Percentiles rank a stretch among this genome's conserved stretches.
Conservation (phyloP, 37 sponge, comb jelly and placozoan species). For the Hexactinellida sp. region DNA sequence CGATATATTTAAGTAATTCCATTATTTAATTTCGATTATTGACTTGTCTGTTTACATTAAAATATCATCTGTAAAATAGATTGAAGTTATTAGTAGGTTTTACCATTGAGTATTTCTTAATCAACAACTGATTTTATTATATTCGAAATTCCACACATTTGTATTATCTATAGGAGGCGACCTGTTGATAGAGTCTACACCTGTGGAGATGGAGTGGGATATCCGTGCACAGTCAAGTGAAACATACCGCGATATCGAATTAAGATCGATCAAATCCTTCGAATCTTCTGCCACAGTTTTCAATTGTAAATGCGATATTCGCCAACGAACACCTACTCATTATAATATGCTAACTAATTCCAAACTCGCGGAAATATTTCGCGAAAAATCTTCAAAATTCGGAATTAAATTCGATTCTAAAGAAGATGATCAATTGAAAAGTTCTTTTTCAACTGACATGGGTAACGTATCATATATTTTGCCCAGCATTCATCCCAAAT, state of each 20-base stretch:
- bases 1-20: neutral
- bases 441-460: slow-evolving; percentile 49
- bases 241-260: slow-evolving; percentile 23
- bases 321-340: neutral
- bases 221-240: slow-evolving; percentile 31
- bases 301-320: slow-evolving; percentile 25
- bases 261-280: slow-evolving; percentile 39
- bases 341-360: slow-evolving; percentile 28
- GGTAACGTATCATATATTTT: slow-evolving; percentile 64
- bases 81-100: no score
- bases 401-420: neutral
- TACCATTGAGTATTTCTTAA: no score
- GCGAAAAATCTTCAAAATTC: neutral
- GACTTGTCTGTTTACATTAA: neutral
- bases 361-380: slow-evolving; percentile 23
- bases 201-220: slow-evolving; percentile 30
- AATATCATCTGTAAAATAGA: no score
- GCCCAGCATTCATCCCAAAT: slow-evolving; percentile 71
- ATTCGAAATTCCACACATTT: no score
- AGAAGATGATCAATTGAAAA: neutral
- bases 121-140: no score
- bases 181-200: neutral
- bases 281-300: slow-evolving; percentile 38
- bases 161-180: no score
- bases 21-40: neutral